Evolutionary conservation across 53 echinoderm and acorn worm genomes (phyloP), one percentile per base, ranked within the genome.

Genomic region (Echinarachnius parma): DNA sequence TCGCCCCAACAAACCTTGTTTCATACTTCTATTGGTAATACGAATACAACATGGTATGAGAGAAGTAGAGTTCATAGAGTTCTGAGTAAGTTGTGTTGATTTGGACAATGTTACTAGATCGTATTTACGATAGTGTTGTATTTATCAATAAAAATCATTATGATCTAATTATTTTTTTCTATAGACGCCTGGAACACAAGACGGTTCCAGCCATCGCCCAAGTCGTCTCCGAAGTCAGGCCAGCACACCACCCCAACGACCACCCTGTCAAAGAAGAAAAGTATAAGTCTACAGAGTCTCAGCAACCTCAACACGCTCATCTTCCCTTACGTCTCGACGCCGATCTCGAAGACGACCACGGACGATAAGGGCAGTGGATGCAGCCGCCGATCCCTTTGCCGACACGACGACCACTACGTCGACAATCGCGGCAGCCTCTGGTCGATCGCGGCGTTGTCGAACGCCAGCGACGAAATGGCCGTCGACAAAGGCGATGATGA

Each of bases 211-310:
- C 20, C 52, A 19, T 65, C 46, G 11, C 13, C 20, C 9, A 45
- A 30, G 26, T 10, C 65, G 3, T 45, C 36, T 22, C 30, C 48
- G 11, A 39, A 13, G 39, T 7, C 7, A 39, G 7, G 7, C 13
- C 39, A 9, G 39, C 7, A 39, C 7, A 13, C 7, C 39, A 9
- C 13, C 39, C 39, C 39, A 13, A 9, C 39, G 5, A 72, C 57
- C 28, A 72, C 55, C 57, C 57, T 72, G 5, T 36, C 56, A 28
- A 72, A 72, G 46, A 72, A 72, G 74, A 72, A 72, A 45, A 72
- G 74, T 44, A 72, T 55, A 15, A 72, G 74, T 18, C 74, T 72
- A 2, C 74, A 72, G 58, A 72, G 74, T 72, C 74, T 72, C 15
- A 72, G 74, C 44, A 72, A 72, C 39, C 37, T 72, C 74, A 72